Evolutionary conservation across 2,888 invertebrate genomes (phyloP), one percentile per base, ranked within the genome.

Genomic region (Pammene fasciana): DNA sequence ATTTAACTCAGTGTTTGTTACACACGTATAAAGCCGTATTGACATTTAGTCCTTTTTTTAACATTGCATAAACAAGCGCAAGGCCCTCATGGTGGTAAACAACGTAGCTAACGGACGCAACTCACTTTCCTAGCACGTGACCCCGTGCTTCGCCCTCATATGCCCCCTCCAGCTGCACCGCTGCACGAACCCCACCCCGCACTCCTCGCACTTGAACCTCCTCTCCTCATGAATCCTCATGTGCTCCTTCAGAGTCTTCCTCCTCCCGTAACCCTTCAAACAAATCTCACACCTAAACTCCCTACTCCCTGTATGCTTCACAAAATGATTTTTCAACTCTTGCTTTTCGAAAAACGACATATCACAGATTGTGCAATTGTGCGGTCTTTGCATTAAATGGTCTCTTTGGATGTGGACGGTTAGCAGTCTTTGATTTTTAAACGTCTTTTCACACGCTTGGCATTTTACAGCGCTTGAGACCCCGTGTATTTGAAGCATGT

Each of bases 311-410:
- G 82, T 81, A 72, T 87, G 87, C 56, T 80, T 84, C 50, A 81
- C 78, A 75, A 80, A 78, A 72, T 92, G 92, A 18, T 81, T 81
- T 36, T 79, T 81, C 65, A 91, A 74, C 66, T 83, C 81, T 11
- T 80, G 79, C 50, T 81, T 83, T 0, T 79, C 75, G 70, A 80
- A 86, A 71, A 89, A 90, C 43, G 78, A 81, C 68, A 80, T 82
- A 0, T 82, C 76, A 71, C 82, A 82, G 0, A 71, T n/a, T 5
- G 57, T 65, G 16, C 82, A 82, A 34, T 64, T 64, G 34, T 68
- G 64, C 4, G 61, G 70, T 7, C 61, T 67, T 34, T 16, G 54
- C 67, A 68, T 73, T 46, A 71, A 45, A 48, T 71, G 68, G 14
- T 72, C 65, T 5, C 65, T 57, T 38, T 82, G 68, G 72, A 82